Evolutionary conservation across 2,797 vertebrate species (phyloP), one percentile per base, ranked within the genome.

Genomic region (Phrynocephalus vlangalii): DNA sequence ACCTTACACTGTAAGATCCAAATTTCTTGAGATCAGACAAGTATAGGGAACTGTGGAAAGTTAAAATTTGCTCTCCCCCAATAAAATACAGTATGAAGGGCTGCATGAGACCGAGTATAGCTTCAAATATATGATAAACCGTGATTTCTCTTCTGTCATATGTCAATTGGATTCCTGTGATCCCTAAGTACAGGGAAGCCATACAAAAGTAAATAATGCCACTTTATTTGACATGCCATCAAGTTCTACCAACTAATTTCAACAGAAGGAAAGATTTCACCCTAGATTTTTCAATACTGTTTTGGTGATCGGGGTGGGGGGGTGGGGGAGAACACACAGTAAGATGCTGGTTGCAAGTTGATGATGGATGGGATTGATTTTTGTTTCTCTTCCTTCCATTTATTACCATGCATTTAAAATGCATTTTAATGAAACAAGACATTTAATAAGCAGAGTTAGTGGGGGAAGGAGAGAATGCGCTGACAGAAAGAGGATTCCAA

Each of bases 341-440:
- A 81, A 72, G 50, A 56, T 18, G 18, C 48, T 28, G 72, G 5
- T 38, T 44, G 30, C 60, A 67, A 82, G 70, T 3, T 24, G 52
- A 1, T 56, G 77, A 68, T 56, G 15, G 52, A 84, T 80, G 38
- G 44, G 3, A 75, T 75, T 66, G 82, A 88, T 88, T 84, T 72
- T 63, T 18, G 48, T 79, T 33, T 84, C 76, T 63, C 67, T 86
- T 33, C 15, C 87, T 28, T 28, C 68, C 26, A 11, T 73, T 76
- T 75, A 85, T 88, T 84, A 81, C 38, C 16, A 50, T 75, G 70
- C 78, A 44, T 88, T 66, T 73, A n/a, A 80, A 75, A 80, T 50
- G 22, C 26, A n/a, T 67, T 73, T 80, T 80, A 52, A 88, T 80
- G 83, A 80, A 75, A 84, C 16, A 83, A 33, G 10, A 52, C 50